Evolutionary conservation across 2,888 invertebrate genomes (phyloP).

Genomic region (Pilophorus perplexus): DNA sequence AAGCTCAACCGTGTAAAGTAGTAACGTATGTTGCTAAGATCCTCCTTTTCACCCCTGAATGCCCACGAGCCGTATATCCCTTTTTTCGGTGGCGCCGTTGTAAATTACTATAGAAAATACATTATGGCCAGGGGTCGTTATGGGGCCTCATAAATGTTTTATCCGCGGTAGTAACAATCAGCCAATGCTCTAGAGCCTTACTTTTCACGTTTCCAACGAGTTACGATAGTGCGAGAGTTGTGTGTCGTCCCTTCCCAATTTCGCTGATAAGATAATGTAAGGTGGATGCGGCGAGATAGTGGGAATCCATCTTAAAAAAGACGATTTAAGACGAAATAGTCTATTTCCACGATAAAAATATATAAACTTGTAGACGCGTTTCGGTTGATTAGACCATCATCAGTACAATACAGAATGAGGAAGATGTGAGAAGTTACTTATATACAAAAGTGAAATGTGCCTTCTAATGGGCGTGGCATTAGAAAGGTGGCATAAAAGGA

Average conservation of each 20-base stretch:
- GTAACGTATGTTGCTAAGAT: constrained; percentile 12
- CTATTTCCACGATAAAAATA: too few relatives aligned
- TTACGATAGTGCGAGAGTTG: not conserved
- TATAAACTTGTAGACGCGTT: too few relatives aligned
- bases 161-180: constrained; percentile 22
- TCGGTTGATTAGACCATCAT: too few relatives aligned
- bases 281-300: too few relatives aligned
- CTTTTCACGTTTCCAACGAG: constrained; percentile 4
- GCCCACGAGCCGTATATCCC: constrained; percentile 17
- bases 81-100: constrained; percentile 19
- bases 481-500: too few relatives aligned
- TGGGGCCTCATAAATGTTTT: constrained; percentile 28
- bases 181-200: constrained; percentile 18
- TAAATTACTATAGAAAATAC: constrained; percentile 27
- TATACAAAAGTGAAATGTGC: too few relatives aligned
- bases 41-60: not conserved
- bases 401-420: too few relatives aligned
- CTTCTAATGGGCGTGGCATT: too few relatives aligned
- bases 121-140: constrained; percentile 16
- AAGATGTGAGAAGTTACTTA: too few relatives aligned
- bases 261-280: too few relatives aligned
- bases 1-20: constrained; percentile 27
- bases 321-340: too few relatives aligned
- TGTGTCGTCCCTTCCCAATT: not conserved
- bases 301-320: too few relatives aligned